Evolutionary conservation across 2,113 vertebrate species (phyloP).

Genomic region (Callipepla californica): DNA sequence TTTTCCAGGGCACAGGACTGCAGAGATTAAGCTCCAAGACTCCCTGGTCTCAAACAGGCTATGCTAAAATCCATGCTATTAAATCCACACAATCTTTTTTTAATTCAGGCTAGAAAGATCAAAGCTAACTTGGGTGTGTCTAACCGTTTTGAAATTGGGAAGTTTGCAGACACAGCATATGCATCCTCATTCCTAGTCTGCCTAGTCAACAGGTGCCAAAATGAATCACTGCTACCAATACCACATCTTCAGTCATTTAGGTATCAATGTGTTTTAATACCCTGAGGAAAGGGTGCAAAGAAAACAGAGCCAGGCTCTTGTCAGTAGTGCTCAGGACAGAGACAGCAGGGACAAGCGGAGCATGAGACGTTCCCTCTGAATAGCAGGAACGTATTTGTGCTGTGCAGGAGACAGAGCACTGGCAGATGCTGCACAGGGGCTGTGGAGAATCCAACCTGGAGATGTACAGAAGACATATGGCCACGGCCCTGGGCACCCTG

Average conservation of each 20-base stretch:
- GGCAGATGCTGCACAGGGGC: not conserved
- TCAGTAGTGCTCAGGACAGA: not conserved
- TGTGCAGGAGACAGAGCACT: not conserved
- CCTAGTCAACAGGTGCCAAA: not conserved
- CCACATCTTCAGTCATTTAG: not conserved
- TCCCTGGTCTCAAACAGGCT: not conserved
- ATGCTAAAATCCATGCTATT: not conserved
- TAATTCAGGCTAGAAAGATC: conserved; percentile 7
- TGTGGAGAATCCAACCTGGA: not conserved
- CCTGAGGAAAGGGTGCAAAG: not conserved
- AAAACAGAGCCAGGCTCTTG: not conserved
- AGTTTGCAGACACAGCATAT: not conserved
- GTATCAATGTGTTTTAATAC: not conserved
- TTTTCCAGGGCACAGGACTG: not conserved
- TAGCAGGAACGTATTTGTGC: not conserved
- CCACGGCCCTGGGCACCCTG: not conserved
- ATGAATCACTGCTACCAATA: not conserved
- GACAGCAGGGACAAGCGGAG: not conserved
- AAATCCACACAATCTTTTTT: conserved; percentile 16
- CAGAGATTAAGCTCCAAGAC: conserved; percentile 1
- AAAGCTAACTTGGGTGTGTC: not conserved
- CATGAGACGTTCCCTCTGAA: not conserved
- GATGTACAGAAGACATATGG: not conserved
- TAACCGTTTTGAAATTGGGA: not conserved
- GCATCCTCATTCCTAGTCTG: not conserved